Conservation (phyloP, 2,888 invertebrate species). For the Zaprionus obscuricornis region DNA sequence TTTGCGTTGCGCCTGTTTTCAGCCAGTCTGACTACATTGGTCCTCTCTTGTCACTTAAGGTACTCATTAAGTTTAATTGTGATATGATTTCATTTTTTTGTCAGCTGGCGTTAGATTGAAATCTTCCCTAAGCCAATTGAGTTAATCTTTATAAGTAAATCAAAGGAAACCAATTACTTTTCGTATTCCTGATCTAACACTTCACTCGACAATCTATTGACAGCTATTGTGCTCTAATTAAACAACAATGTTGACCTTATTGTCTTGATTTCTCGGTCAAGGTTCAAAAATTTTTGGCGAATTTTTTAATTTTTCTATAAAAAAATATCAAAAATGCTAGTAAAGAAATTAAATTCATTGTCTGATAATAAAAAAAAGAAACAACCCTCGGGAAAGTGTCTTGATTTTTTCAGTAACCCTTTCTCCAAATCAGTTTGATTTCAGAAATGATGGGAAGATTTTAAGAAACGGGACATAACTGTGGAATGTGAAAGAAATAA, state of each 20-base stretch:
- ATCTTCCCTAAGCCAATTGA: slow-evolving; percentile 26
- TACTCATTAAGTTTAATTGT: slow-evolving; percentile 70
- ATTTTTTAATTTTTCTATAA: slow-evolving; percentile 36
- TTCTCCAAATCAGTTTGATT: slow-evolving; percentile 1
- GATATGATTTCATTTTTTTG: slow-evolving; percentile 66
- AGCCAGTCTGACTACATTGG: slow-evolving; percentile 10
- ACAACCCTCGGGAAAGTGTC: slow-evolving; percentile 30
- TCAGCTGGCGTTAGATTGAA: slow-evolving; percentile 55
- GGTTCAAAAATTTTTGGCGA: slow-evolving; percentile 54
- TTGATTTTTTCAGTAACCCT: slow-evolving; percentile 28
- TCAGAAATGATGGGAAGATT: too few species aligned
- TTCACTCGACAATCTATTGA: slow-evolving; percentile 52
- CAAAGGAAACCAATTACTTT: too few species aligned
- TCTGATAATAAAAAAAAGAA: slow-evolving; percentile 61
- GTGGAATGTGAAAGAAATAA: too few species aligned
- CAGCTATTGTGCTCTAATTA: slow-evolving; percentile 74
- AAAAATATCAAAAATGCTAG: slow-evolving; percentile 25
- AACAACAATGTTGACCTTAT: slow-evolving; percentile 74
- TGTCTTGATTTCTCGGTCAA: slow-evolving; percentile 61
- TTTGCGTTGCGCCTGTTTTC: too few species aligned
- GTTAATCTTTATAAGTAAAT: too few species aligned
- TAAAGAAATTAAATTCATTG: slow-evolving; percentile 51
- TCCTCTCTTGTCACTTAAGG: slow-evolving; percentile 65
- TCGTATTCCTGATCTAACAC: slow-evolving; percentile 1
- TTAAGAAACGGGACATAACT: too few species aligned